Conservation (phyloP, 2,113 vertebrate genomes). For the Pitta sordida region DNA sequence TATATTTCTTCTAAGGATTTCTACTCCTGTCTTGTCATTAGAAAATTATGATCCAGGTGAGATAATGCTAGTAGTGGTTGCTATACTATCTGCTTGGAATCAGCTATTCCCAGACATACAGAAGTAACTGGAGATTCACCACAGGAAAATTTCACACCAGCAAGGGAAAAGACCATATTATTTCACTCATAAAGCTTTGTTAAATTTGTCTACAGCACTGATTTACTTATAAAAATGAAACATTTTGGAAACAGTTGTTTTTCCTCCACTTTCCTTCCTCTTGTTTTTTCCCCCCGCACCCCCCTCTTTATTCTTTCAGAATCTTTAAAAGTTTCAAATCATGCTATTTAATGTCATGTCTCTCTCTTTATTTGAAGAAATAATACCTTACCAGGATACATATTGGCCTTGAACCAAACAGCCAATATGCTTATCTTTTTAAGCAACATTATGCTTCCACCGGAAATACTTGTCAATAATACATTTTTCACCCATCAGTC, state of each 20-base stretch:
- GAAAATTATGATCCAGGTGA: not conserved
- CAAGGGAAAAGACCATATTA: not conserved
- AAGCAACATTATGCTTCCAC: not conserved
- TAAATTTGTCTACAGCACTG: not conserved
- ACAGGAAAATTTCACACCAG: not conserved
- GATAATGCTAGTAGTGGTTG: not conserved
- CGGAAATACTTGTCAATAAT: not conserved
- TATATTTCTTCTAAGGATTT: not conserved
- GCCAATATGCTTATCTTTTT: not conserved
- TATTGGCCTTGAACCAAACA: not conserved
- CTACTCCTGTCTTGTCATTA: not conserved
- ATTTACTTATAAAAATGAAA: not conserved
- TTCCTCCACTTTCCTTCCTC: not conserved
- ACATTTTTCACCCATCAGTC: not conserved
- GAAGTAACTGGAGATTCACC: not conserved
- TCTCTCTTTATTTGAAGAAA: not conserved
- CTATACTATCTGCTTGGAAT: not conserved
- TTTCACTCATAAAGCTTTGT: not conserved
- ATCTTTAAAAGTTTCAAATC: not conserved
- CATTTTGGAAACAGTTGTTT: not conserved
- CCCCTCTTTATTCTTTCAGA: not conserved
- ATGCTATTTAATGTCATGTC: not conserved
- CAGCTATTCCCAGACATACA: not conserved
- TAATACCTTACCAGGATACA: not conserved
- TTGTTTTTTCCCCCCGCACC: fast-evolving